phyloP scores from a whole-genome alignment of 2,113 vertebrate genomes.

The Corynorhinus townsendii region DNA sequence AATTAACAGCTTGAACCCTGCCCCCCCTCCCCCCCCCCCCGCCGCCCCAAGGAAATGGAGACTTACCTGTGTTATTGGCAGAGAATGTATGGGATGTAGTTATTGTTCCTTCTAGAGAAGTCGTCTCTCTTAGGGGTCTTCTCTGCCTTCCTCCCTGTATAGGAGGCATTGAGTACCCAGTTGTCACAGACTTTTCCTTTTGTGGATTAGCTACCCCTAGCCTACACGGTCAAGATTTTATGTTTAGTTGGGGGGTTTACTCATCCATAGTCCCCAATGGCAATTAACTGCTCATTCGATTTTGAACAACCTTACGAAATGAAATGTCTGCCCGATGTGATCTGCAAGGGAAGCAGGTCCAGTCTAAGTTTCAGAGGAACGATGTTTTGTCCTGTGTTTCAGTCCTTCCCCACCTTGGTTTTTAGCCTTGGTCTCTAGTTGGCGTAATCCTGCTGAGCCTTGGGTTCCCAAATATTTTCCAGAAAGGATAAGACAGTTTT shows the following conservation, averaged over 20 bases:
- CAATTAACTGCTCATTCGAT: neutral
- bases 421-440: slow-evolving; percentile 22
- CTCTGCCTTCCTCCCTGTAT: neutral
- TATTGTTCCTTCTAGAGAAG: slow-evolving; percentile 14
- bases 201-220: neutral
- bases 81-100: neutral
- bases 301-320: neutral
- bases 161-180: neutral
- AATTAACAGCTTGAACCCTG: slow-evolving; percentile 57
- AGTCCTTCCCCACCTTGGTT: neutral
- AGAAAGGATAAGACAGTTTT: slow-evolving; percentile 6
- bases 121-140: neutral
- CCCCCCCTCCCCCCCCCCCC: neutral
- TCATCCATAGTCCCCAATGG: neutral
- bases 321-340: neutral
- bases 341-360: slow-evolving; percentile 1
- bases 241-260: neutral
- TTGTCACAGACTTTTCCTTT: slow-evolving; percentile 34
- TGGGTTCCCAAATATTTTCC: neutral
- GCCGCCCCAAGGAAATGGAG: neutral
- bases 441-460: slow-evolving; percentile 2
- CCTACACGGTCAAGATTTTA: slow-evolving; percentile 14
- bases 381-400: neutral
- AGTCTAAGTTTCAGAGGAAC: slow-evolving; percentile 45
- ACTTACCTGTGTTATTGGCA: slow-evolving; percentile 42